phyloP scores from a whole-genome alignment of 1,140 invertebrate species.

The Vanessa tameamea region DNA sequence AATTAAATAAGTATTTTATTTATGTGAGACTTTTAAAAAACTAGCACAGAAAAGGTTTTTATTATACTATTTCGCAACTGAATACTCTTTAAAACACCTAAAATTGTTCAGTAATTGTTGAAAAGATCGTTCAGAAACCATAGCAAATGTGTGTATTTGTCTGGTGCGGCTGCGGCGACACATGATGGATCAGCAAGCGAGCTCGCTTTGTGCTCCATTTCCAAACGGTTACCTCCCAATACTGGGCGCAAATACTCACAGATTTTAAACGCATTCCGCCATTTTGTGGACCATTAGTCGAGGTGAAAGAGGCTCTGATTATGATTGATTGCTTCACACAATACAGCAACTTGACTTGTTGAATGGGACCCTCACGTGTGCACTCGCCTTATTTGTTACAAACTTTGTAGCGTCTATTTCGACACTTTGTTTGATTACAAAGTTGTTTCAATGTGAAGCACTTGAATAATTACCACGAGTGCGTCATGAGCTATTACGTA shows the following conservation, averaged over 20 bases:
- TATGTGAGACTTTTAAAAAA: too few relatives aligned
- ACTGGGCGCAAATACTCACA: slow-evolving; percentile 58
- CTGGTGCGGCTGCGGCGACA: slow-evolving; percentile 48
- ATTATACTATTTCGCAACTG: neutral
- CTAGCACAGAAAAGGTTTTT: neutral
- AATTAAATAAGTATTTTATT: too few relatives aligned
- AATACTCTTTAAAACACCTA: neutral
- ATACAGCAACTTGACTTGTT: slow-evolving; percentile 68
- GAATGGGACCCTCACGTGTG: slow-evolving; percentile 68
- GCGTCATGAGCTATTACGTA: slow-evolving; percentile 30
- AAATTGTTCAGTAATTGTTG: neutral
- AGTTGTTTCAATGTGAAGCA: slow-evolving; percentile 26
- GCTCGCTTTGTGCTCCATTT: slow-evolving; percentile 68
- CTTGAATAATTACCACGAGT: slow-evolving; percentile 33
- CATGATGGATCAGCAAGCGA: slow-evolving; percentile 68
- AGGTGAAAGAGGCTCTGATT: slow-evolving; percentile 76
- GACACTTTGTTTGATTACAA: slow-evolving; percentile 56
- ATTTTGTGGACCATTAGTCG: slow-evolving; percentile 78
- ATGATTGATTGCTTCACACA: slow-evolving; percentile 73
- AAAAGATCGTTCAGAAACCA: slow-evolving; percentile 18
- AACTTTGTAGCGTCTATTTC: slow-evolving; percentile 44
- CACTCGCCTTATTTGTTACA: slow-evolving; percentile 58
- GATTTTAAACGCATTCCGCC: slow-evolving; percentile 75
- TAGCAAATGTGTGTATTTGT: slow-evolving; percentile 32
- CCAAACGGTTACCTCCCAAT: slow-evolving; percentile 75